These are phyloP conservation scores for Strigops habroptila DNA, from an alignment of 2,113 vertebrate species.

Conservation along the genomic window DNA sequence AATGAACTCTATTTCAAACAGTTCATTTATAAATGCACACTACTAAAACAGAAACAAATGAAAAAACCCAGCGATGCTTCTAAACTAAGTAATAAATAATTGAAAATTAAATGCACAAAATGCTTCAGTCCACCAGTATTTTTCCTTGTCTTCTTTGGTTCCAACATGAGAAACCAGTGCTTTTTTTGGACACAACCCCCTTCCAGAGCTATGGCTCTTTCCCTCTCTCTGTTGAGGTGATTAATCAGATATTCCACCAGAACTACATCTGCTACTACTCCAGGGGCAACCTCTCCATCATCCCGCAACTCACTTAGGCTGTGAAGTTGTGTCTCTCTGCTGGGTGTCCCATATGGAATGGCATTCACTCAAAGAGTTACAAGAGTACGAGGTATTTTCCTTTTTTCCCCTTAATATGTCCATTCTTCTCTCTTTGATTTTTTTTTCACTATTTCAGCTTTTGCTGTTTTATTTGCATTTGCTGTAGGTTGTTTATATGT, in stretches of 20 bases:
- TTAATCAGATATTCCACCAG: background rate
- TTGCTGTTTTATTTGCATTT: background rate
- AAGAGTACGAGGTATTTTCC: background rate
- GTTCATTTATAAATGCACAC: fast-evolving
- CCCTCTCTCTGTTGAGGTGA: background rate
- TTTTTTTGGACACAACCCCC: background rate
- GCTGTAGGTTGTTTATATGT: background rate
- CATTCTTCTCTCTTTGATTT: background rate
- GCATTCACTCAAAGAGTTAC: background rate
- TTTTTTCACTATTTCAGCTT: background rate
- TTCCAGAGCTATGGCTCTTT: background rate
- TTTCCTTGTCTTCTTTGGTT: background rate
- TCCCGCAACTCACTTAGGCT: background rate
- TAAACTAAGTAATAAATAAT: background rate
- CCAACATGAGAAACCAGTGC: background rate
- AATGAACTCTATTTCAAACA: background rate
- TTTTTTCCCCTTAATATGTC: fast-evolving
- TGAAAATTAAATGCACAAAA: background rate
- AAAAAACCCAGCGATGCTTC: background rate
- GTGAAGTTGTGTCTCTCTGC: background rate
- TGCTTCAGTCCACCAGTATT: background rate
- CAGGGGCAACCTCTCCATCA: background rate
- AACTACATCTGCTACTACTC: background rate
- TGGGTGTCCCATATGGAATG: background rate
- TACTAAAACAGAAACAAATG: background rate